Evolutionary conservation across 2,888 invertebrate genomes (phyloP).

Genomic region (Idaea dimidiata): DNA sequence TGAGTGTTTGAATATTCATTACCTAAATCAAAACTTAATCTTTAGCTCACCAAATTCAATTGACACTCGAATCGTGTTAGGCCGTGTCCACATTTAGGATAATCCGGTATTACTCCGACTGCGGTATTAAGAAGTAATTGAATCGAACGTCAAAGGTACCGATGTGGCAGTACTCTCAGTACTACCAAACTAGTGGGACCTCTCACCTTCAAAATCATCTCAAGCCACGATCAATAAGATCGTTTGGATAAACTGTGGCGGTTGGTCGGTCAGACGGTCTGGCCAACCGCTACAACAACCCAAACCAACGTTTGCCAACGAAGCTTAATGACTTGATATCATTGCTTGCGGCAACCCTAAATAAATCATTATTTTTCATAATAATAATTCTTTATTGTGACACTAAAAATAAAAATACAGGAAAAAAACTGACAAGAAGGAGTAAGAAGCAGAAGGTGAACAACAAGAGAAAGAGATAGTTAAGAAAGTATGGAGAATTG

Average conservation of each 20-base stretch:
- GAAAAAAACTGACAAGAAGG: too few relatives aligned
- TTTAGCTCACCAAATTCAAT: constrained; percentile 21
- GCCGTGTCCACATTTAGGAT: constrained; percentile 67
- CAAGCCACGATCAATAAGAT: background rate
- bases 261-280: background rate
- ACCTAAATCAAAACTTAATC: constrained; percentile 31
- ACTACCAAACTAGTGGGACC: background rate
- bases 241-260: background rate
- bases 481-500: background rate
- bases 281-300: background rate
- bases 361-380: too few relatives aligned
- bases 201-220: background rate
- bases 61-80: constrained; percentile 48
- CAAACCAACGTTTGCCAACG: too few relatives aligned
- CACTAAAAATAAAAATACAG: too few relatives aligned
- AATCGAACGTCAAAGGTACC: constrained; percentile 65
- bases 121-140: constrained; percentile 63
- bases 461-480: too few relatives aligned
- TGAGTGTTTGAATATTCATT: constrained; percentile 6
- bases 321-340: background rate
- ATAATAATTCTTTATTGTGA: too few relatives aligned
- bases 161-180: constrained; percentile 9
- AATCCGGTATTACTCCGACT: constrained; percentile 58
- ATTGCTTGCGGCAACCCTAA: background rate
- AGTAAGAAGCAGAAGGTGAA: too few relatives aligned